phyloP scores from a whole-genome alignment of 2,888 invertebrate genomes.

The Aphodius sticticus region DNA sequence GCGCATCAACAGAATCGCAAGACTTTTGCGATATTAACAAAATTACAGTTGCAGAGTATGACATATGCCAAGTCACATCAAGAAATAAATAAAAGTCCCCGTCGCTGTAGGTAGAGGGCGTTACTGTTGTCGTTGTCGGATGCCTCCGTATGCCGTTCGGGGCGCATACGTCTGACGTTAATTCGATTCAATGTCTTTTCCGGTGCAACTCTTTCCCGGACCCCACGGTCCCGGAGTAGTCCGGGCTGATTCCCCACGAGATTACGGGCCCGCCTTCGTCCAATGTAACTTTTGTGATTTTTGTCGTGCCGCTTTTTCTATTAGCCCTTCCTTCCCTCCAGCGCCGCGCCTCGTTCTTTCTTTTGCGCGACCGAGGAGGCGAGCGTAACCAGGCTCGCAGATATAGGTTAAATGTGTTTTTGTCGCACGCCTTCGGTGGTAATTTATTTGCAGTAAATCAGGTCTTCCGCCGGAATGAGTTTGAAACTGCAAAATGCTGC shows the following conservation, averaged over 20 bases:
- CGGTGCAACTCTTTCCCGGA: conserved; percentile 4
- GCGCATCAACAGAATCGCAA: background rate
- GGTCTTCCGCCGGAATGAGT: background rate
- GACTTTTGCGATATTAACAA: background rate
- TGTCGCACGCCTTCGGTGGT: background rate
- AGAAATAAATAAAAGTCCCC: background rate
- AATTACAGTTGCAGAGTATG: conserved; percentile 4
- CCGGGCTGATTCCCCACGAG: background rate
- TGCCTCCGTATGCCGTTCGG: background rate
- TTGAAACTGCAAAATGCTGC: background rate
- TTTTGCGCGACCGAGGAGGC: background rate
- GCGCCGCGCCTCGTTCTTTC: background rate
- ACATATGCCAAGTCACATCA: background rate
- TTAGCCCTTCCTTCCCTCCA: background rate
- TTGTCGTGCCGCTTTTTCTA: conserved; percentile 4
- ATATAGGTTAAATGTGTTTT: conserved; percentile 4
- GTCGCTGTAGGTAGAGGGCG: background rate
- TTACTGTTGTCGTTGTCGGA: background rate
- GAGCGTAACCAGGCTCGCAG: background rate
- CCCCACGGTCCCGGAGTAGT: background rate
- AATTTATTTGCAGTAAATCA: background rate
- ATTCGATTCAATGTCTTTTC: background rate
- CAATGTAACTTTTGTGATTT: conserved; percentile 4
- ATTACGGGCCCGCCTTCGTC: background rate
- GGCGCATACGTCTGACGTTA: background rate